phyloP scores from a whole-genome alignment of 35 echinoderm and acorn worm species.

The Strongylocentrotus purpuratus region DNA sequence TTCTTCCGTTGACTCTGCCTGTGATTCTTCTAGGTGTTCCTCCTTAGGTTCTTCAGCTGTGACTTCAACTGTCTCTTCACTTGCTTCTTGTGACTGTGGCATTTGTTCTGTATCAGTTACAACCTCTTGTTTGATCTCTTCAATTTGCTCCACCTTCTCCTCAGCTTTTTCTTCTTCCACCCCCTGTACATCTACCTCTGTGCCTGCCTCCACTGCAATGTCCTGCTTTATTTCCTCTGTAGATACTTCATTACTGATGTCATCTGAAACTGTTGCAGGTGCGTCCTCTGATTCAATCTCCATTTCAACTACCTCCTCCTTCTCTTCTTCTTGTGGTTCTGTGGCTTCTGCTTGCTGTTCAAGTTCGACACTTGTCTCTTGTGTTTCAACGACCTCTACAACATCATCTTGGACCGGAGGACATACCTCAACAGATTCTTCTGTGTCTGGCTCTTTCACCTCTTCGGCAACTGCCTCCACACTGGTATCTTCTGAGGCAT shows the following conservation, averaged over 20 bases:
- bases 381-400: neutral
- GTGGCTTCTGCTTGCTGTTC: neutral
- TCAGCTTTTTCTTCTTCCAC: neutral
- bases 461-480: neutral
- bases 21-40: neutral
- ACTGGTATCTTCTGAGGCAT: neutral
- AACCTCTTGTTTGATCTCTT: neutral
- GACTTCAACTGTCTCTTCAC: neutral
- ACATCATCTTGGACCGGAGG: neutral
- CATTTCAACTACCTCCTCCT: neutral
- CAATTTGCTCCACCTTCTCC: neutral
- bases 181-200: neutral
- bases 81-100: neutral
- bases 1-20: neutral
- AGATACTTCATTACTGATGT: neutral
- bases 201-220: neutral
- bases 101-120: neutral
- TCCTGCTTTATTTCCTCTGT: neutral
- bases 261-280: neutral
- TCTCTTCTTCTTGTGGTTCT: neutral
- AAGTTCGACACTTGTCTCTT: neutral
- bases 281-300: neutral
- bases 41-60: neutral
- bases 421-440: neutral
- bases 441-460: neutral